These are phyloP conservation scores for Pampus argenteus DNA, from an alignment of 2,797 vertebrate species.

Conservation along the genomic window DNA sequence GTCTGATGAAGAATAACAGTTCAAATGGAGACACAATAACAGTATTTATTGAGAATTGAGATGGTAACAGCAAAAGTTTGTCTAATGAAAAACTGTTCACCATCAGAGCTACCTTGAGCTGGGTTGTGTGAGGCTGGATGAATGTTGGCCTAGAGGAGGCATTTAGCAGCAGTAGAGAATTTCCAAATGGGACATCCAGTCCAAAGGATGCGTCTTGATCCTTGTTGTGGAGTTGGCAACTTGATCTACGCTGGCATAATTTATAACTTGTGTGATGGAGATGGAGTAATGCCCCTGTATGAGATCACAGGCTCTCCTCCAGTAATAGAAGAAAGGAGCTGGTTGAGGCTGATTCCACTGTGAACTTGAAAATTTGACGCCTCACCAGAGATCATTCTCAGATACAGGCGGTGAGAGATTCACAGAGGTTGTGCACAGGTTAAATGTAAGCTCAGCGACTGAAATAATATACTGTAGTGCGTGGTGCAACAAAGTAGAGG, in stretches of 20 bases:
- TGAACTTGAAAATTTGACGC: not conserved
- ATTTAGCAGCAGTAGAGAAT: no score
- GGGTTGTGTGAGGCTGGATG: not conserved
- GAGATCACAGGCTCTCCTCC: not conserved
- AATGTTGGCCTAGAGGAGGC: not conserved
- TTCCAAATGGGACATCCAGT: not conserved
- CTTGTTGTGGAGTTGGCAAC: not conserved
- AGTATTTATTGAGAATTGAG: no score
- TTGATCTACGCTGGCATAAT: not conserved
- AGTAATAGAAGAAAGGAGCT: not conserved
- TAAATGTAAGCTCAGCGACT: not conserved
- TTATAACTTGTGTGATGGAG: not conserved
- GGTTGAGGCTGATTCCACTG: not conserved
- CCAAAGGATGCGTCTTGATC: not conserved
- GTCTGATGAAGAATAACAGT: no score
- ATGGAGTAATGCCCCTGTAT: not conserved
- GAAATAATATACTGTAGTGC: not conserved
- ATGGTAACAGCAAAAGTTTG: no score
- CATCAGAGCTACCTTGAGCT: not conserved
- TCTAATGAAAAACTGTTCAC: not conserved
- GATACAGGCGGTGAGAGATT: not conserved
- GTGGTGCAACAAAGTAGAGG: not conserved
- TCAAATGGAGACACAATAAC: no score
- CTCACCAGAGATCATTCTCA: not conserved
- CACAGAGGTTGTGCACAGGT: not conserved